Conservation (phyloP, 2,888 invertebrate species). For the Ophioninae sp. region DNA sequence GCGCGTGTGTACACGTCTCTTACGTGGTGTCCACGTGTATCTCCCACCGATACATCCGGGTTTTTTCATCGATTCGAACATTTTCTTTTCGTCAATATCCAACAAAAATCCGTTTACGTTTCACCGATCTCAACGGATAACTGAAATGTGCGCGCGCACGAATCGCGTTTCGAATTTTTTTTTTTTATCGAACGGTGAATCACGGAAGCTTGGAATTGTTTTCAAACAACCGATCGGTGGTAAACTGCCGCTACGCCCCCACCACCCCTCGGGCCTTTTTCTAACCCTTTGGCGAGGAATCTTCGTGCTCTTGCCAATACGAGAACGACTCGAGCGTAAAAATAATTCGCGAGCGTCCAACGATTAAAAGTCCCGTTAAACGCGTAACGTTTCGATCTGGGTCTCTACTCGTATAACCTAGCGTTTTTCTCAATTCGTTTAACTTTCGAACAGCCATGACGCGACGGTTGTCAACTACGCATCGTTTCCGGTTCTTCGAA, state of each 20-base stretch:
- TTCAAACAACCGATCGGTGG: slow-evolving; percentile 71
- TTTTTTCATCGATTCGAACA: slow-evolving; percentile 26
- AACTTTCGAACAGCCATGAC: too few species aligned
- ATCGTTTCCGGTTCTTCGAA: slow-evolving; percentile 8
- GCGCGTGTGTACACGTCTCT: neutral
- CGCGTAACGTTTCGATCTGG: neutral
- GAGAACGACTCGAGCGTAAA: neutral
- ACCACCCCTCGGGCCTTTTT: slow-evolving; percentile 35
- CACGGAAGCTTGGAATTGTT: slow-evolving; percentile 56
- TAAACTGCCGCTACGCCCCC: slow-evolving; percentile 61
- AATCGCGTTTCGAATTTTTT: slow-evolving; percentile 36
- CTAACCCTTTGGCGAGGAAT: slow-evolving; percentile 19
- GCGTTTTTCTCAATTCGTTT: neutral
- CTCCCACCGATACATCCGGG: neutral
- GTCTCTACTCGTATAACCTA: too few species aligned
- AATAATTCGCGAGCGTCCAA: slow-evolving; percentile 7
- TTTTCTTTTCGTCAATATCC: too few species aligned
- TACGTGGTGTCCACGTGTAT: neutral
- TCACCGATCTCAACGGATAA: neutral
- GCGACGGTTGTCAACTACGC: slow-evolving; percentile 8
- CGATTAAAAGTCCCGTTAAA: neutral
- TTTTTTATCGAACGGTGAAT: slow-evolving; percentile 35
- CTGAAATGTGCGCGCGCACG: neutral
- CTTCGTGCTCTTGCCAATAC: slow-evolving; percentile 10
- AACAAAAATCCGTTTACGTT: too few species aligned